Evolutionary conservation across 2,888 invertebrate genomes (phyloP).

Genomic region (Chrysolina oricalcia): DNA sequence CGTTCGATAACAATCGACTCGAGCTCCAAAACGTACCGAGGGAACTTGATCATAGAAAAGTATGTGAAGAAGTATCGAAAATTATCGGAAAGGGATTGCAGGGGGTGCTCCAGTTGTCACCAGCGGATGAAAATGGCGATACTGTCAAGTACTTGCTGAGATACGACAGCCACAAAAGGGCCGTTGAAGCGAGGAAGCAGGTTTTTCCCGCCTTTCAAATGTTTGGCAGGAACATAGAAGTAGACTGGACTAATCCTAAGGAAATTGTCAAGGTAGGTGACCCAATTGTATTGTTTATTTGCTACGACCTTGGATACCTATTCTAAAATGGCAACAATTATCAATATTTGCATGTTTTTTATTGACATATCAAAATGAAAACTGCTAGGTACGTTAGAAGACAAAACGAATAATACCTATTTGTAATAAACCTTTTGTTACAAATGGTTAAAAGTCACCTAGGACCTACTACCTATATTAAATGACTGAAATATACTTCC

Average conservation of each 20-base stretch:
- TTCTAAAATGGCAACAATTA: too few relatives aligned
- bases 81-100: slow-evolving; percentile 51
- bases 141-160: slow-evolving; percentile 49
- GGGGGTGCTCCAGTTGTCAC: slow-evolving; percentile 35
- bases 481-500: too few relatives aligned
- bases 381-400: too few relatives aligned
- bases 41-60: slow-evolving; percentile 29
- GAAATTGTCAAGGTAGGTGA: slow-evolving; percentile 48
- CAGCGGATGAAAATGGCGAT: slow-evolving; percentile 23
- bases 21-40: slow-evolving; percentile 62
- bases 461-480: too few relatives aligned
- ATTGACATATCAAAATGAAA: too few relatives aligned
- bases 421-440: too few relatives aligned
- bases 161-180: slow-evolving; percentile 56
- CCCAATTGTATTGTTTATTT: slow-evolving; percentile 3
- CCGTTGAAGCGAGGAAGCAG: slow-evolving; percentile 54
- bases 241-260: slow-evolving; percentile 58
- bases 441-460: too few relatives aligned
- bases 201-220: slow-evolving; percentile 52
- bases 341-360: too few relatives aligned
- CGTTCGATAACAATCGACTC: slow-evolving; percentile 85
- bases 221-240: slow-evolving; percentile 44
- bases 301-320: neutral
- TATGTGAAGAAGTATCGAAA: slow-evolving; percentile 33
- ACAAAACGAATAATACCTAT: too few relatives aligned